A percentile compares a stretch with the other conserved stretches of the same genome.
These are phyloP conservation scores for Aplochiton taeniatus DNA, from an alignment of 2,797 vertebrate genomes.

Conservation along the genomic window DNA sequence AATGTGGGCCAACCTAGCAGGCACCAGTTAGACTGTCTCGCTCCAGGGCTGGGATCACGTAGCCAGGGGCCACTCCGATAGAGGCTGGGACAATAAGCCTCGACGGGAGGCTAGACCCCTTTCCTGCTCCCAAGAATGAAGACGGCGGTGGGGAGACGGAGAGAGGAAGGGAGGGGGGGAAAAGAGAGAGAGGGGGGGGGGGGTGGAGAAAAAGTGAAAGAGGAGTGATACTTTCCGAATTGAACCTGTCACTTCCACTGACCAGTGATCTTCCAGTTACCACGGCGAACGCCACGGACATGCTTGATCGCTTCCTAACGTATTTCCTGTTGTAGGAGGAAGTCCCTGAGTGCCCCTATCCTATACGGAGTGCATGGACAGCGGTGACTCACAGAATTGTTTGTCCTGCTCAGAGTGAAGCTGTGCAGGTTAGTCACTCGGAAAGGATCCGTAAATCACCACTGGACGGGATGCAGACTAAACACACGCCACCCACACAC, in stretches of 20 bases:
- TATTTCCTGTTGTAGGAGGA: conserved; percentile 18
- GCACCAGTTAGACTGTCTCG: conserved; percentile 44
- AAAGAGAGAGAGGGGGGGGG: background rate
- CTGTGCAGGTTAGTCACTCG: too few species aligned
- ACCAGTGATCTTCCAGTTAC: background rate
- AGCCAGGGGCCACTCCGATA: conserved; percentile 28
- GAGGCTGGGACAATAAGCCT: conserved; percentile 3
- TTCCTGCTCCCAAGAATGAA: conserved; percentile 3
- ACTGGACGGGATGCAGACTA: too few species aligned
- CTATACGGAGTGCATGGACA: too few species aligned
- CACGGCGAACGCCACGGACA: background rate
- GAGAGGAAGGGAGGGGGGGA: background rate
- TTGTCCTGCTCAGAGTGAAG: too few species aligned
- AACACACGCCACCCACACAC: too few species aligned
- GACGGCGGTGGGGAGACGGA: background rate
- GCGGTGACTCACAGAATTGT: too few species aligned
- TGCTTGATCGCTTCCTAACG: background rate
- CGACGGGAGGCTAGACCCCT: conserved; percentile 7
- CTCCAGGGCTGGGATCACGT: conserved; percentile 21
- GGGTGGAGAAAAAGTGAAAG: background rate
- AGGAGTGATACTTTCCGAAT: too few species aligned
- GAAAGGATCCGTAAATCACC: too few species aligned
- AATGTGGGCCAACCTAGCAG: conserved; percentile 33
- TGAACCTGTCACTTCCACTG: background rate
- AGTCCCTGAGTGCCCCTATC: too few species aligned